phyloP scores from a whole-genome alignment of 2,888 invertebrate species.

The Papilio demoleus region DNA sequence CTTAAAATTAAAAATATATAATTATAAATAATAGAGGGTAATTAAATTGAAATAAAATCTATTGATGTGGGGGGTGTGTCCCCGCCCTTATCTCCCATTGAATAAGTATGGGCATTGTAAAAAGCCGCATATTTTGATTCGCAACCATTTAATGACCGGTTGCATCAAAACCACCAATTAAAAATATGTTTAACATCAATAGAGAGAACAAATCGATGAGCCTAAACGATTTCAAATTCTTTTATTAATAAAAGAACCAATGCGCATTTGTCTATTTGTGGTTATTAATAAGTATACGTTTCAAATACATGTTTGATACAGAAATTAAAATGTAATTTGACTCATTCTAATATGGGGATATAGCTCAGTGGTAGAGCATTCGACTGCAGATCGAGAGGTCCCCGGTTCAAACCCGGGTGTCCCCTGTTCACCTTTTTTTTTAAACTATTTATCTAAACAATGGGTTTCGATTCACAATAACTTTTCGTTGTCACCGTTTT shows the following conservation, averaged over 20 bases:
- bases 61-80: conserved; percentile 57
- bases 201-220: conserved; percentile 68
- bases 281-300: neutral
- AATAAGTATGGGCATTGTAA: conserved; percentile 45
- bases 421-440: neutral
- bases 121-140: conserved; percentile 68
- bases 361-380: conserved; percentile 62
- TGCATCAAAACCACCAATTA: conserved; percentile 67
- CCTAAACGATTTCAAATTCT: conserved; percentile 14
- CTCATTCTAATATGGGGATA: conserved; percentile 61
- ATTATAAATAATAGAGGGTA: conserved; percentile 65
- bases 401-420: neutral
- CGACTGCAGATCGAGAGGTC: conserved; percentile 1
- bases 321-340: neutral
- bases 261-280: neutral
- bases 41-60: conserved; percentile 72
- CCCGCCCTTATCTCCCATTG: conserved; percentile 57
- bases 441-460: too few relatives aligned
- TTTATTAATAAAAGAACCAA: conserved; percentile 29
- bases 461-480: too few relatives aligned
- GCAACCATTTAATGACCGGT: conserved; percentile 75
- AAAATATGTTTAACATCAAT: conserved; percentile 70
- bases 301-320: neutral
- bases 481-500: too few relatives aligned
- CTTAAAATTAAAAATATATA: conserved; percentile 60